Evolutionary conservation across 1,140 invertebrate species (phyloP).

Genomic region (Leptopilina clavipes): DNA sequence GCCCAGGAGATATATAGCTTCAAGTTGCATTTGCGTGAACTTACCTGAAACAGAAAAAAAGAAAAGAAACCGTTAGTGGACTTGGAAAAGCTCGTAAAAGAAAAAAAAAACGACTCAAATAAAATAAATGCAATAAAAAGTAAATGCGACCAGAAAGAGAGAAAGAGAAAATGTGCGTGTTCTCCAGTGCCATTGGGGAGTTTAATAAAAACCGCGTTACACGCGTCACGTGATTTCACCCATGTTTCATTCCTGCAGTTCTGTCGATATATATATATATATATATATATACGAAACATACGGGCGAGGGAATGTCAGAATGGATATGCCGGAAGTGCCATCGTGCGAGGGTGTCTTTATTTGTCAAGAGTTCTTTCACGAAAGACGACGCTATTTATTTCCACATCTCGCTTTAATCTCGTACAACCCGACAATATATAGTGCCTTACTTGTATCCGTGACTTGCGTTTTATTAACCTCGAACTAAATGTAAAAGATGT

Average conservation of each 20-base stretch:
- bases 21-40: slow-evolving; percentile 21
- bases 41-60: slow-evolving; percentile 33
- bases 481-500: neutral
- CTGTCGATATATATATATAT: slow-evolving; percentile 52
- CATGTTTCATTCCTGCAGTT: slow-evolving; percentile 57
- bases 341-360: slow-evolving; percentile 29
- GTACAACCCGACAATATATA: neutral
- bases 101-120: slow-evolving; percentile 9
- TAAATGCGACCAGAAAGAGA: slow-evolving; percentile 2
- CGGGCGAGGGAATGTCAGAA: slow-evolving; percentile 38
- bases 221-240: slow-evolving; percentile 67
- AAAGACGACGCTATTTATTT: slow-evolving; percentile 29
- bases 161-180: slow-evolving; percentile 13
- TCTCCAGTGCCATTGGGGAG: slow-evolving; percentile 43
- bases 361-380: slow-evolving; percentile 29
- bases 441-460: neutral
- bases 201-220: slow-evolving; percentile 71
- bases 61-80: slow-evolving; percentile 13
- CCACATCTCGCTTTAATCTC: slow-evolving; percentile 21
- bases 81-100: slow-evolving; percentile 27
- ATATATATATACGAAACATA: slow-evolving; percentile 48
- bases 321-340: slow-evolving; percentile 35
- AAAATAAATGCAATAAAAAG: slow-evolving; percentile 25
- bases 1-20: slow-evolving; percentile 25
- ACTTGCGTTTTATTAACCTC: slow-evolving; percentile 1